phyloP scores from a whole-genome alignment of 1,140 invertebrate genomes.

The Radopholus similis region DNA sequence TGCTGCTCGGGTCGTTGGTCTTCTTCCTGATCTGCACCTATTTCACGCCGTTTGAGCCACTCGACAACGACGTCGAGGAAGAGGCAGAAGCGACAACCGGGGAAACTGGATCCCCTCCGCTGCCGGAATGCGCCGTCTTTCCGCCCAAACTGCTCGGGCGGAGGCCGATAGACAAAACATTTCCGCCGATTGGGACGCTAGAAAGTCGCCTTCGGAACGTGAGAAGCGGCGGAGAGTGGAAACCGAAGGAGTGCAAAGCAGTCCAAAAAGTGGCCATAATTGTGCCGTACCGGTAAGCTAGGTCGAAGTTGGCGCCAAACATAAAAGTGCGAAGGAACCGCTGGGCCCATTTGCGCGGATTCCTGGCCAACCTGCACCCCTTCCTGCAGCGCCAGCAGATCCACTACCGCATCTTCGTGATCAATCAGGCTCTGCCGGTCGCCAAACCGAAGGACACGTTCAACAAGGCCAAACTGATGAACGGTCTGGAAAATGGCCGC shows the following conservation, averaged over 20 bases:
- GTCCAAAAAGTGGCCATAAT: slow-evolving; percentile 71
- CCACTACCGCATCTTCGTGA: slow-evolving; percentile 3
- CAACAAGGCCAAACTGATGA: slow-evolving; percentile 1
- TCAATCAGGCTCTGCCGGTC: neutral
- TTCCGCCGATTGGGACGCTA: neutral
- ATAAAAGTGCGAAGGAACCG: neutral
- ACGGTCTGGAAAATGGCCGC: neutral
- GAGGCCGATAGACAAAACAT: neutral
- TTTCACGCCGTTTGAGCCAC: no score
- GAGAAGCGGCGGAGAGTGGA: slow-evolving; percentile 35
- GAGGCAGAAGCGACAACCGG: no score
- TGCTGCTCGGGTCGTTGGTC: no score
- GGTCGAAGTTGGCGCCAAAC: neutral
- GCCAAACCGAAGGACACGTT: neutral
- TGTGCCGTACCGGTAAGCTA: slow-evolving; percentile 75
- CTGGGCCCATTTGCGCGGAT: neutral
- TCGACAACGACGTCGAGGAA: no score
- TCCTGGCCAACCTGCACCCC: neutral
- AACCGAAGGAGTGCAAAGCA: slow-evolving; percentile 31
- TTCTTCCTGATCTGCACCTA: no score
- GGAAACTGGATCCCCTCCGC: no score
- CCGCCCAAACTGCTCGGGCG: neutral
- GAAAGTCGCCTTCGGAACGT: slow-evolving; percentile 29
- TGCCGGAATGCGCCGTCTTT: slow-evolving; percentile 3
- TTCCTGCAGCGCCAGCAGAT: slow-evolving; percentile 12